Conservation (phyloP, 2,797 vertebrate genomes). For the Myotis findleyi region DNA sequence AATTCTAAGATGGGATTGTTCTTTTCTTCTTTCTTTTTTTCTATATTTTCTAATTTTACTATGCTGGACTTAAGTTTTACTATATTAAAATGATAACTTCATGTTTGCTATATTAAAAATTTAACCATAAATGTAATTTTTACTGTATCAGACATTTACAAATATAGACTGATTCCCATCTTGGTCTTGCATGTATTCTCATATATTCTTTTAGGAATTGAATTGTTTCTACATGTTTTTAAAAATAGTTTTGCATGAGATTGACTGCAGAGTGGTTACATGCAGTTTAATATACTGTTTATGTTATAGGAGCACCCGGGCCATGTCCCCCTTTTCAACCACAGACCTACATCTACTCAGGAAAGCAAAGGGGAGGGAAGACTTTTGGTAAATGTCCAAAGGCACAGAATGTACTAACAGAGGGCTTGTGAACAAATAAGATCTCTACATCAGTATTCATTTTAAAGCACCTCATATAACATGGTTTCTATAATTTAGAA, state of each 20-base stretch:
- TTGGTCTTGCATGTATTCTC: not conserved
- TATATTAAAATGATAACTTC: not conserved
- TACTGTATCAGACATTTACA: not conserved
- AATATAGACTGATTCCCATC: not conserved
- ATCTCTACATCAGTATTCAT: not conserved
- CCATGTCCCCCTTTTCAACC: rapidly evolving
- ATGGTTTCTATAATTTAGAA: not conserved
- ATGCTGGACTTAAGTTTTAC: not conserved
- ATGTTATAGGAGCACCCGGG: rapidly evolving
- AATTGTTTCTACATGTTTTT: not conserved
- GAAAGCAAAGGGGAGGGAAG: rapidly evolving
- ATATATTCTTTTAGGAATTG: not conserved
- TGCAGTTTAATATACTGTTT: not conserved
- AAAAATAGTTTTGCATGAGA: not conserved
- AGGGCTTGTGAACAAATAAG: not conserved
- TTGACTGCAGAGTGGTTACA: not conserved
- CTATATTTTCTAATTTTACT: not conserved
- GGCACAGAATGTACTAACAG: not conserved
- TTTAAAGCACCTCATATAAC: not conserved
- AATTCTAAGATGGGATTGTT: not conserved
- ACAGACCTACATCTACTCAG: not conserved
- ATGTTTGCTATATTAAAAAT: not conserved
- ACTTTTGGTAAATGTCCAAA: not conserved
- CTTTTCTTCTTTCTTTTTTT: not conserved
- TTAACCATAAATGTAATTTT: not conserved